Percentiles rank a stretch among this genome's conserved stretches.
These are phyloP conservation scores for Toxonevra muliebris DNA, from an alignment of 2,888 invertebrate species.

Conservation along the genomic window DNA sequence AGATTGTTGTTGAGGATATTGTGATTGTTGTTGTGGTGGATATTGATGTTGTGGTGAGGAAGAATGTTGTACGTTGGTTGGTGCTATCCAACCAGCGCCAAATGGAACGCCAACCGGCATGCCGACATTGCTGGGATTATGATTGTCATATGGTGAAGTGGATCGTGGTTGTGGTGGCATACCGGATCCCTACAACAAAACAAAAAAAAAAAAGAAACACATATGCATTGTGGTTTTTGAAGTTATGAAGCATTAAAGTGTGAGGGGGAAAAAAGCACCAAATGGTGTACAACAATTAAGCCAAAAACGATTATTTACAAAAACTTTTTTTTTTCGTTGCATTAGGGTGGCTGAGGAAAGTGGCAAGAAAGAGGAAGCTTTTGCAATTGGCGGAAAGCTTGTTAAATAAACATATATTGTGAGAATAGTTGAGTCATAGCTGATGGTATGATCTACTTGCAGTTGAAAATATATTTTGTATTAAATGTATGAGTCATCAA, in stretches of 20 bases:
- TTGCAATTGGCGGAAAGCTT: not conserved
- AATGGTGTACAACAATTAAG: not conserved
- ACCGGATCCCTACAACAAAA: conserved; percentile 64
- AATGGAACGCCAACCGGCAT: conserved; percentile 54
- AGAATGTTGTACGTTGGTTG: conserved; percentile 48
- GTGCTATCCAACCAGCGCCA: conserved; percentile 60
- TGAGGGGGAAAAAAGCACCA: not conserved
- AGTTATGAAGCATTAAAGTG: conserved; percentile 22
- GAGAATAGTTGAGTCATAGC: too few relatives aligned
- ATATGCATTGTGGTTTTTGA: too few relatives aligned
- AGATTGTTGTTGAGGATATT: conserved; percentile 32
- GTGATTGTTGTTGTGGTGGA: conserved; percentile 42
- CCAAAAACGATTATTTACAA: not conserved
- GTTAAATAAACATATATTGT: too few relatives aligned
- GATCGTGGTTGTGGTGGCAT: conserved; percentile 53
- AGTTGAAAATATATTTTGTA: too few relatives aligned
- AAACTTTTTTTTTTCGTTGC: not conserved
- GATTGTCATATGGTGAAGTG: conserved; percentile 45
- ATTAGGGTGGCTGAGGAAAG: conserved; percentile 8
- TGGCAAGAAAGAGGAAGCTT: conserved; percentile 17
- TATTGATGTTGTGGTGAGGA: conserved; percentile 41
- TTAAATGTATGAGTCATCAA: too few relatives aligned
- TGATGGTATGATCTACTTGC: too few relatives aligned
- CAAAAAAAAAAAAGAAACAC: conserved; percentile 11
- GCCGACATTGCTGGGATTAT: conserved; percentile 38